phyloP scores from a whole-genome alignment of 2,113 vertebrate genomes.

The Nannospalax galili region DNA sequence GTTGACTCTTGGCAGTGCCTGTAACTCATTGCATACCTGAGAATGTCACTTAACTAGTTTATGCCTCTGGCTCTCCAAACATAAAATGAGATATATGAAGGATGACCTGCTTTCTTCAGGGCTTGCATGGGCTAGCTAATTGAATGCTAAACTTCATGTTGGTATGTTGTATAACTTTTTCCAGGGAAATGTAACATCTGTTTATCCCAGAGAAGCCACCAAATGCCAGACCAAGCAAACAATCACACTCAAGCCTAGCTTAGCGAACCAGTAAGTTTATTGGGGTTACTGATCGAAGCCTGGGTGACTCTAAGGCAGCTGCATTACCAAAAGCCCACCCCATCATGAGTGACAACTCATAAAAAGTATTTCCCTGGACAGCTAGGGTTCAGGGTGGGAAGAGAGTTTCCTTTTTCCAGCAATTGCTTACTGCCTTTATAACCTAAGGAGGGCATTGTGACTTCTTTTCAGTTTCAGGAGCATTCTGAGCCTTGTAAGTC shows the following conservation, averaged over 20 bases:
- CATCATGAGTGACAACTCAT: background rate
- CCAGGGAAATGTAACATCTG: background rate
- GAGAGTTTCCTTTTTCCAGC: background rate
- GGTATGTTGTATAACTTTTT: background rate
- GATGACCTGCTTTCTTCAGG: background rate
- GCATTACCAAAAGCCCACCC: background rate
- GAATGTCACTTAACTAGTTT: background rate
- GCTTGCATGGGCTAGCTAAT: constrained; percentile 40
- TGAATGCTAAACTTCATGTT: background rate
- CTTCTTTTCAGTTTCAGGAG: background rate
- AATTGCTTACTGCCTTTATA: background rate
- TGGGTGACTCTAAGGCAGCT: background rate
- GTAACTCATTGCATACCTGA: background rate
- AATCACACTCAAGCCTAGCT: background rate
- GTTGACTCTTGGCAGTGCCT: background rate
- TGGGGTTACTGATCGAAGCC: background rate
- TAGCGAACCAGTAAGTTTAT: background rate
- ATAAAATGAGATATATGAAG: background rate
- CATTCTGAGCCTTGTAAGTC: background rate
- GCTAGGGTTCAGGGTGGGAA: background rate
- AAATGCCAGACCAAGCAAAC: background rate
- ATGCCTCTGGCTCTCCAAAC: background rate
- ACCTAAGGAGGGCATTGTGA: background rate
- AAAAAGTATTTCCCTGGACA: no score
- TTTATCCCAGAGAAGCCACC: background rate